These are phyloP conservation scores for Protosalanx chinensis DNA, from an alignment of 2,797 vertebrate genomes.

Conservation along the genomic window DNA sequence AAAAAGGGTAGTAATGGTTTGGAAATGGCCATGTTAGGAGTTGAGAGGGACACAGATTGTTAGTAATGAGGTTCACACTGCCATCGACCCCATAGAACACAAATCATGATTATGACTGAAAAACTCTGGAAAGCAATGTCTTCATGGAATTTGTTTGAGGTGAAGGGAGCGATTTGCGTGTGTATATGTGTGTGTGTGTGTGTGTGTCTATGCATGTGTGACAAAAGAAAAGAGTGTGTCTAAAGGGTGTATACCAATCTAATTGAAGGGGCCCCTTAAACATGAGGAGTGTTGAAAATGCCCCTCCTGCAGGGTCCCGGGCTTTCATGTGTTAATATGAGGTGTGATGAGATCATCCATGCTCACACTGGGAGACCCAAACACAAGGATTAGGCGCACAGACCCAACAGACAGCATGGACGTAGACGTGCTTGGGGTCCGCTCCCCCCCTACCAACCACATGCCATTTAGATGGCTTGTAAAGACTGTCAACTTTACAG, in stretches of 20 bases:
- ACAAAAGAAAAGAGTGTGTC: constrained; percentile 28
- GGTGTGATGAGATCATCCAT: background rate
- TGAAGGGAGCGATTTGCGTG: constrained; percentile 43
- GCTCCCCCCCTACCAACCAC: background rate
- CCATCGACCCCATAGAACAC: constrained; percentile 62
- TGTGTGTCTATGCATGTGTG: constrained; percentile 20
- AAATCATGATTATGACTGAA: constrained; percentile 72
- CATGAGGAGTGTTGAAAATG: constrained; percentile 53
- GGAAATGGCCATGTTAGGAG: constrained; percentile 63
- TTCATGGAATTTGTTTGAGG: constrained; percentile 47
- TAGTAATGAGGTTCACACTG: constrained; percentile 65
- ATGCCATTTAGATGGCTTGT: background rate
- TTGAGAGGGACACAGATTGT: constrained; percentile 35
- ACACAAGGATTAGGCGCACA: background rate
- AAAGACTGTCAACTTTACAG: too few species aligned
- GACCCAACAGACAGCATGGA: background rate
- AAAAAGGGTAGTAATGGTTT: constrained; percentile 62
- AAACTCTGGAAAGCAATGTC: constrained; percentile 42
- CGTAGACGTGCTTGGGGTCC: background rate
- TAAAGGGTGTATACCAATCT: constrained; percentile 50
- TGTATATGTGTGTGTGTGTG: constrained; percentile 31
- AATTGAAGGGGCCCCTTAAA: constrained; percentile 57
- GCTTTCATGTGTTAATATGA: constrained; percentile 76
- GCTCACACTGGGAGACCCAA: background rate
- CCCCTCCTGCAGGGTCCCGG: constrained; percentile 59